These are phyloP conservation scores for Anguilla megastoma DNA, from an alignment of 2,797 vertebrate genomes.

Conservation along the genomic window DNA sequence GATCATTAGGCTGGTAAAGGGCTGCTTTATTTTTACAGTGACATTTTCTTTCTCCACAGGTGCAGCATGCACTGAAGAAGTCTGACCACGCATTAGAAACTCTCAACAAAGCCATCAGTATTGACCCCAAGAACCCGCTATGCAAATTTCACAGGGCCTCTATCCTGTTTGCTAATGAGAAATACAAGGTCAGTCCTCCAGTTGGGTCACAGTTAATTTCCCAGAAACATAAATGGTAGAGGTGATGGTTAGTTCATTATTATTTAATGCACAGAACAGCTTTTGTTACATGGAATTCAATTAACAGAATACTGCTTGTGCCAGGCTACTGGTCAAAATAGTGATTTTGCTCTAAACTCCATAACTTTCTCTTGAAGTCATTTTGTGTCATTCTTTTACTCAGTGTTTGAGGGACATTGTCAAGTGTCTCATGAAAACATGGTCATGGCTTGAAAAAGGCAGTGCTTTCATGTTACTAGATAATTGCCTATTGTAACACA, in stretches of 20 bases:
- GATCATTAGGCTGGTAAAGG: not conserved
- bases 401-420: too few relatives aligned
- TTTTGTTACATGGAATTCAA: too few relatives aligned
- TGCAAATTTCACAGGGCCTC: conserved; percentile 99
- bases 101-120: conserved; percentile 91
- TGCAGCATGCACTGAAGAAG: conserved; percentile 95
- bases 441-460: too few relatives aligned
- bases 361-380: too few relatives aligned
- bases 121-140: conserved; percentile 97
- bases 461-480: not conserved
- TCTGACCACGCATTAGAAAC: conserved; percentile 96
- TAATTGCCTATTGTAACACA: not conserved
- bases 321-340: too few relatives aligned
- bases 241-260: too few relatives aligned
- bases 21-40: not conserved
- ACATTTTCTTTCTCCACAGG: conserved; percentile 64
- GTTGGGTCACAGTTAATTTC: not conserved
- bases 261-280: too few relatives aligned
- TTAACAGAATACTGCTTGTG: too few relatives aligned
- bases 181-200: conserved; percentile 84
- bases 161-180: conserved; percentile 96
- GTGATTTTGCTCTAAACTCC: too few relatives aligned
- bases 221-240: too few relatives aligned
- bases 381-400: too few relatives aligned
- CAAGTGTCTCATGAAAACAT: too few relatives aligned